Evolutionary conservation across 2,113 vertebrate species (phyloP).

Genomic region (Pan troglodytes): DNA sequence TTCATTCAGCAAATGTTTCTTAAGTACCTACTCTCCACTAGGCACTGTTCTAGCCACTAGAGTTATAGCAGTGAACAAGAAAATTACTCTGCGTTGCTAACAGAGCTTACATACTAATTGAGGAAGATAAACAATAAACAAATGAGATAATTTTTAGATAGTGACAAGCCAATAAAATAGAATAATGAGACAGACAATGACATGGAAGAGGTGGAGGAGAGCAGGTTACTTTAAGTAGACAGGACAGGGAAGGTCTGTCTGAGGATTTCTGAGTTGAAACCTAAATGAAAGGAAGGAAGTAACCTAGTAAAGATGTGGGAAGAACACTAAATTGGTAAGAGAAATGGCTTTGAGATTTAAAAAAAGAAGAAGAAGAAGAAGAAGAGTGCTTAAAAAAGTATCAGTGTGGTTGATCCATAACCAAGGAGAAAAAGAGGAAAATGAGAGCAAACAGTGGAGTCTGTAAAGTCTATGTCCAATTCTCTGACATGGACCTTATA

Average conservation of each 20-base stretch:
- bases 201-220: background rate
- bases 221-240: background rate
- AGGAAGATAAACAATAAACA: background rate
- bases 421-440: background rate
- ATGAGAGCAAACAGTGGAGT: background rate
- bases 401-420: background rate
- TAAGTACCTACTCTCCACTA: background rate
- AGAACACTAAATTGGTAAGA: background rate
- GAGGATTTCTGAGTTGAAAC: conserved; percentile 9
- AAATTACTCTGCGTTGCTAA: background rate
- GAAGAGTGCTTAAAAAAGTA: background rate
- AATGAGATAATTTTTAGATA: background rate
- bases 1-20: background rate
- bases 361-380: background rate
- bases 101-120: background rate
- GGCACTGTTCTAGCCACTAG: background rate
- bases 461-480: too few relatives aligned
- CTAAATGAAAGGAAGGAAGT: background rate
- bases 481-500: background rate
- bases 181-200: background rate
- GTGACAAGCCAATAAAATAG: background rate
- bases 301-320: background rate
- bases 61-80: background rate
- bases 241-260: background rate
- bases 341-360: background rate